Base-by-base conservation (phyloP, 2,113 vertebrate species). In the Chascanopsetta lugubris region DNA sequence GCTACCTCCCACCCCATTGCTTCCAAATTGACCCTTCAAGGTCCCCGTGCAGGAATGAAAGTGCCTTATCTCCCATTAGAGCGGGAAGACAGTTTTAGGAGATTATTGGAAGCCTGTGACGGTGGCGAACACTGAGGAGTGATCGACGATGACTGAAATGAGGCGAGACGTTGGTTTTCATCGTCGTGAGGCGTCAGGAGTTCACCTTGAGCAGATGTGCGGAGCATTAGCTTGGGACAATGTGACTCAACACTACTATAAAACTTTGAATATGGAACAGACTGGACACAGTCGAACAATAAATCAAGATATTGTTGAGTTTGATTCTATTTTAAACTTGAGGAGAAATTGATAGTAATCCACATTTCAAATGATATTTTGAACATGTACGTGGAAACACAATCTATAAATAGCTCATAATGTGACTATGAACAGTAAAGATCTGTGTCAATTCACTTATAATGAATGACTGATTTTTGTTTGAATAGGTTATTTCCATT, bases 11-110 rank as follows among this genome's bases (percentile, higher is more conserved):
- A 60, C 64, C 61, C 66, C 55, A 54, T 71, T 40, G 22, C 65
- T 87, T 80, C 45, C 43, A 82, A 85, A 84, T 85, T 68, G 77
- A 87, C 80, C 75, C 65, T 69, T 89, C 69, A 85, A 77, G 80
- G 85, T 87, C 72, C 40, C 79, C 55, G 34, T 77, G 64, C 63
- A 47, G 82, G 36, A 54, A 46, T 61, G 17, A 77, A 83, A 82
- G 79, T 75, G 45, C 50, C 79, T 76, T 79, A 55, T 82, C 30
- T 12, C 42, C 72, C 36, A 85, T 79, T 75, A 78, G 30, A 66
- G 29, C 46, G 79, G 68, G 60, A 40, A 34, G 34, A 47, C 6
- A 32, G 40, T 72, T 84, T 77, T 54, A 45, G 71, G 46, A 75
- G 67, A 72, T 64, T 72, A 69, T 36, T 69, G 27, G 24, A 40